These are phyloP conservation scores for Bubalus kerabau DNA, from an alignment of 2,113 vertebrate genomes.

Conservation along the genomic window DNA sequence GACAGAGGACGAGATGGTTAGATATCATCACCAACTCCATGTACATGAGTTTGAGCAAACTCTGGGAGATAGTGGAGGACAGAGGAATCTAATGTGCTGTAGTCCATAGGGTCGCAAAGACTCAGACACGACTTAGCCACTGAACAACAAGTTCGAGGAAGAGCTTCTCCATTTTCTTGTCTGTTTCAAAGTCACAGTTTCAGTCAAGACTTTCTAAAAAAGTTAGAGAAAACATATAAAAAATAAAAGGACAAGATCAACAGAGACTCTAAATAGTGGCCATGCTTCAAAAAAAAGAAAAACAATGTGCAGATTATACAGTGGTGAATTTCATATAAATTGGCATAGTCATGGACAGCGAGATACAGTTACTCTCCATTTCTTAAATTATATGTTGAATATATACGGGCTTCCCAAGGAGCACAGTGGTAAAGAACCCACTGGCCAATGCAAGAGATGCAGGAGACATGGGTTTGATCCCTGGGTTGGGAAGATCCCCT, in stretches of 20 bases:
- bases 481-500: neutral
- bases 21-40: neutral
- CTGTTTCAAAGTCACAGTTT: neutral
- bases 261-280: neutral
- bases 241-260: neutral
- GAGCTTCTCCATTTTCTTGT: neutral
- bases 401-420: neutral
- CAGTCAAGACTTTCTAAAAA: neutral
- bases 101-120: neutral
- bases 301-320: neutral
- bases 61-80: neutral
- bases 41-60: neutral
- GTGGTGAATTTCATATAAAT: neutral
- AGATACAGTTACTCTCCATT: neutral
- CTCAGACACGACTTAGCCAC: neutral
- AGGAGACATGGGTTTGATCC: neutral
- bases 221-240: neutral
- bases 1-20: neutral
- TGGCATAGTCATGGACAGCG: neutral
- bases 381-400: neutral
- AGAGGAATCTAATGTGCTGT: fast-evolving
- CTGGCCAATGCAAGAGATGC: neutral
- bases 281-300: neutral
- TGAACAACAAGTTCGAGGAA: neutral
- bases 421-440: neutral